Base-by-base conservation (phyloP, 2,888 invertebrate genomes). In the Drosophila phalerata region DNA sequence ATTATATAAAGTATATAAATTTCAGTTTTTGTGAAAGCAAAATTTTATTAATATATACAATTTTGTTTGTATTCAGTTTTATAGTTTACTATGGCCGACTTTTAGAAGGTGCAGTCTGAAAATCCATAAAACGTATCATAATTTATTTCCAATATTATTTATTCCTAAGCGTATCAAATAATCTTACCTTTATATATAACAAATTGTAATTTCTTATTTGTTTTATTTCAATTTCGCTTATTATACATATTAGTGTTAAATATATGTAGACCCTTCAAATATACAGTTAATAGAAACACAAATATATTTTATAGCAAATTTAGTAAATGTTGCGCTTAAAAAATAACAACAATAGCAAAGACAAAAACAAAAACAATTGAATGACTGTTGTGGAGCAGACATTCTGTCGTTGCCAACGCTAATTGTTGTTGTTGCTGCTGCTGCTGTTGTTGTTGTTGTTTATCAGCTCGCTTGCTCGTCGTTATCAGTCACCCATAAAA, bases 391-490 rank as follows among this genome's bases (percentile, higher is more conserved):
- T 51, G 49, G 17, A 8, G 45, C 48, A 79, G 79, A 79, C 79
- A 58, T 62, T 53, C 53, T 79, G 80, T 79, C 79, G 73, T 69
- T 69, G 61, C 22, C 37, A 28, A 28, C 19, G 13, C 30, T 30
- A 9, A 1, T n/a, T 53, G 40, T 4, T 38, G 11, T 37, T 38
- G 15, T 11, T 61, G 32, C 43, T 60, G 28, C 15, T 25, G 25
- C 5, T 25, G 25, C 5, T 28, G 28, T 28, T 28, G 30, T 30
- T 61, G n/a, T 40, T 62, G 42, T 48, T 43, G 49, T 80, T 81
- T 76, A 76, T 78, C 82, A 79, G 77, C 67, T 38, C 37, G 38
- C 52, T 22, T 45, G 58, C 67, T 62, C 30, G 43, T 63, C 69
- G 52, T 78, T 81, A 81, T 81, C 81, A 81, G 67, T 57, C 19